phyloP scores from a whole-genome alignment of 1,140 invertebrate species.

The Macrobrachium rosenbergii region DNA sequence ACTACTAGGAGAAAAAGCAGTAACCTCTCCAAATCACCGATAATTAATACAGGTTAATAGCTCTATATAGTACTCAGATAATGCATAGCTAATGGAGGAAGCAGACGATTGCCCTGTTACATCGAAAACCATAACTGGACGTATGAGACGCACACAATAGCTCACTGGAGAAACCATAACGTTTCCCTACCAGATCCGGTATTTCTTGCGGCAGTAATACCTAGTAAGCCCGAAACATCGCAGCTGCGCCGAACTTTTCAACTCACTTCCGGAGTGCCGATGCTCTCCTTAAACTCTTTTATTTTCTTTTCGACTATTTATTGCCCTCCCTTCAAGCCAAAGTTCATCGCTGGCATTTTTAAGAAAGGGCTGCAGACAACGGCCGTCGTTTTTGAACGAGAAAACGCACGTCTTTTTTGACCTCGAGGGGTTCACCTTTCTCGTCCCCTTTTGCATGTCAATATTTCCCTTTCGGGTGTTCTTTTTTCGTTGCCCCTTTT shows the following conservation, averaged over 20 bases:
- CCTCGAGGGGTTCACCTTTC: constrained; percentile 37
- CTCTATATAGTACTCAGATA: no score
- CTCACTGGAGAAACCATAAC: background rate
- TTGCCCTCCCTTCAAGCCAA: constrained; percentile 1
- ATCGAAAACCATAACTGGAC: no score
- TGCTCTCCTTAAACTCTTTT: background rate
- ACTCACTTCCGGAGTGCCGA: constrained; percentile 18
- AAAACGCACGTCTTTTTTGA: constrained; percentile 38
- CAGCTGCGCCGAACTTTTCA: constrained; percentile 24
- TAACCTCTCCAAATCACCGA: no score
- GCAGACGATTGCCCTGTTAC: no score
- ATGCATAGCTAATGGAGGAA: no score
- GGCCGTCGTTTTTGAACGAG: constrained; percentile 18
- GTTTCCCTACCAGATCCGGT: background rate
- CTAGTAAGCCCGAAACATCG: constrained; percentile 7
- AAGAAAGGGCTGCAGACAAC: constrained; percentile 16
- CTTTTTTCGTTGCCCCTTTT: background rate
- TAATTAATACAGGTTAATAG: no score
- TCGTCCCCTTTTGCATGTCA: constrained; percentile 29
- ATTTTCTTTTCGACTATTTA: constrained; percentile 34
- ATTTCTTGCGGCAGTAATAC: background rate
- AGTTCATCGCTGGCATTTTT: constrained; percentile 20
- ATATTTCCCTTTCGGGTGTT: constrained; percentile 19
- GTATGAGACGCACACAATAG: background rate
- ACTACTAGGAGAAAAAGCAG: no score